Evolutionary conservation across 2,113 vertebrate species (phyloP).

Genomic region (Arothron firmamentum): DNA sequence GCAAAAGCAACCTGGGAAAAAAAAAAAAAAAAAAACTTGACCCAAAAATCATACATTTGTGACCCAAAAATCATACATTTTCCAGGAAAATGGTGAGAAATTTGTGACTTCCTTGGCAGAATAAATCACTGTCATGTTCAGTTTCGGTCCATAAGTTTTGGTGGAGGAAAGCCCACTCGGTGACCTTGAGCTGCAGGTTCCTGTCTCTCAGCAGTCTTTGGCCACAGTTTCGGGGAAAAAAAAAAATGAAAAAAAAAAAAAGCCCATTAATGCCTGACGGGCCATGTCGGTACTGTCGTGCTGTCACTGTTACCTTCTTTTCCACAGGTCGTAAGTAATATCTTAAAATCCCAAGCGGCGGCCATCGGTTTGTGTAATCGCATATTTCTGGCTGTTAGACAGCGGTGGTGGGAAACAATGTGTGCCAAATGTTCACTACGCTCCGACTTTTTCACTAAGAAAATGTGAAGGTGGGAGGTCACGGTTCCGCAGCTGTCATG

Average conservation of each 20-base stretch:
- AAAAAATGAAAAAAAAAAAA: too few relatives aligned
- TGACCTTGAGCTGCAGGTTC: conserved; percentile 37
- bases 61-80: too few relatives aligned
- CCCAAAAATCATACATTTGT: too few relatives aligned
- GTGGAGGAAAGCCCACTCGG: conserved; percentile 5
- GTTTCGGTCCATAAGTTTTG: background rate
- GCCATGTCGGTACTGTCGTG: conserved; percentile 1
- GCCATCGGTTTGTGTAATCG: conserved; percentile 50
- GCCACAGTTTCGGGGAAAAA: background rate
- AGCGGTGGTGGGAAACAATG: conserved; percentile 38
- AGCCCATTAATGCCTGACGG: conserved; percentile 47
- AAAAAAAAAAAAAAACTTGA: too few relatives aligned
- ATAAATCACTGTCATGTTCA: too few relatives aligned
- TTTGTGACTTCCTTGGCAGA: too few relatives aligned
- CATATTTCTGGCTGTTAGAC: conserved; percentile 26
- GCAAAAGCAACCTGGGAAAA: too few relatives aligned
- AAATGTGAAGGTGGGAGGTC: conserved; percentile 46
- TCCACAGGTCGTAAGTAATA: conserved; percentile 45
- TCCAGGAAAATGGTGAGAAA: too few relatives aligned
- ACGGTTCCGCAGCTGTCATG: conserved; percentile 44
- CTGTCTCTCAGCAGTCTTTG: conserved; percentile 6
- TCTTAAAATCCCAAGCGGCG: conserved; percentile 47
- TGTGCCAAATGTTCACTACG: conserved; percentile 57
- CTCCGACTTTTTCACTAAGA: conserved; percentile 37
- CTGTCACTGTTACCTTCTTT: conserved; percentile 10